Base-by-base conservation (phyloP, 2,888 invertebrate genomes). In the Andrena camellia region DNA sequence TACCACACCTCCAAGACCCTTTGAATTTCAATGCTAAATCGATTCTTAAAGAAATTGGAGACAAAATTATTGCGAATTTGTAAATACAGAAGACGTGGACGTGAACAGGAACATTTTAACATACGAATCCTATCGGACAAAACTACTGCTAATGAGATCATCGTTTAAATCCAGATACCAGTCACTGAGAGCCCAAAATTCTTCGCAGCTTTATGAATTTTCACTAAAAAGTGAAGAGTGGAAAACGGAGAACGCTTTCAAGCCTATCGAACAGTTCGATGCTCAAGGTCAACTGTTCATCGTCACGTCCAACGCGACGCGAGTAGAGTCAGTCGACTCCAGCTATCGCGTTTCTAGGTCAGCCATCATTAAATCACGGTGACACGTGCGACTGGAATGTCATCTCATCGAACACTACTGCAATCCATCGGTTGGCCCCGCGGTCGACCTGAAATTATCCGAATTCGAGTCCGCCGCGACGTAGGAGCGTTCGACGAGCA, bases 271-370 rank as follows among this genome's bases (percentile, higher is more conserved):
- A 66, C 59, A 67, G 42, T 74, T 75, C 78, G 35, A 66, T 68
- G 66, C 64, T 71, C 77, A 86, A 86, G 84, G 72, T 77, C 81
- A 66, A 57, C 52, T 29, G 72, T 17, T 62, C 64, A 52, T 50
- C 42, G 10, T 35, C 62, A 1, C 62, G 33, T 68, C 74, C 48
- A 62, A 63, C 50, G n/a, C 26, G 52, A 73, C 78, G 64, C 52
- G 66, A 84, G 57, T 52, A 75, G 62, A 75, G 62, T 75, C 77
- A 50, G 31, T 77, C 60, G 59, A 35, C 42, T 23, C 69, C 42
- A 74, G 66, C 69, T 60, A 77, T 67, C 73, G 52, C 42, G 33
- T 79, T 88, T 88, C 77, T 85, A 62, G 83, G 78, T 86, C 81
- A 85, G 52, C 67, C 62, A 42, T 70, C 79, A 73, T 76, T 84